Evolutionary conservation across 2,113 vertebrate species (phyloP), one percentile per base, ranked within the genome.

Genomic region (Parus major): DNA sequence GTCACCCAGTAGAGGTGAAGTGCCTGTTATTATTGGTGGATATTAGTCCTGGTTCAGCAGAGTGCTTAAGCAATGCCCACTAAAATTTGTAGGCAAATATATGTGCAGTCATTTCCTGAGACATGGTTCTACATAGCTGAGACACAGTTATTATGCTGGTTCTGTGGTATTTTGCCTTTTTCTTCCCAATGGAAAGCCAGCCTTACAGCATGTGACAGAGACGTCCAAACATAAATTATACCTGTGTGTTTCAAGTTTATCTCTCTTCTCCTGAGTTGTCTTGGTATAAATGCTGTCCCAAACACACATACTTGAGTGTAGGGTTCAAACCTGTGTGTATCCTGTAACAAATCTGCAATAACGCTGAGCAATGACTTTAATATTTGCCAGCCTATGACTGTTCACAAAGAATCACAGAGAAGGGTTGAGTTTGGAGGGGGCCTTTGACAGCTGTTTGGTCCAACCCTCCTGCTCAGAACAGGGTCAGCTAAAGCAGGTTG

Each of bases 1-100:
- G 86, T 93, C 77, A 89, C 57, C 46, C 81, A 25, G 22, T 33
- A 85, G 57, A 91, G 57, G 93, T 89, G 84, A 96, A 91, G 78
- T 63, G 50, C 73, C 35, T 89, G 41, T 57, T 82, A 52, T 23
- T 79, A 33, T 53, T 1, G 4, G 52, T 76, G 81, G 23, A 57
- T 76, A 82, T 97, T 53, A 82, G 53, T 50, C n/a, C 49, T 52
- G 61, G 47, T 82, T 82, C 65, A 82, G 49, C 42, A 87, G 63
- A 64, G 18, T 86, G 36, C 35, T 89, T 39, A 61, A 76, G n/a
- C n/a, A 89, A 69, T 23, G 44, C 75, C 53, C 57, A 65, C 35
- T 69, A 42, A 85, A 95, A 87, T 72, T 57, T 53, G 29, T 61
- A 76, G 39, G 70, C 39, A 92, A 93, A 63, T 61, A 55, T 3